Evolutionary conservation across 1,140 invertebrate genomes (phyloP), one percentile per base, ranked within the genome.

Genomic region (Drosophila novamexicana): DNA sequence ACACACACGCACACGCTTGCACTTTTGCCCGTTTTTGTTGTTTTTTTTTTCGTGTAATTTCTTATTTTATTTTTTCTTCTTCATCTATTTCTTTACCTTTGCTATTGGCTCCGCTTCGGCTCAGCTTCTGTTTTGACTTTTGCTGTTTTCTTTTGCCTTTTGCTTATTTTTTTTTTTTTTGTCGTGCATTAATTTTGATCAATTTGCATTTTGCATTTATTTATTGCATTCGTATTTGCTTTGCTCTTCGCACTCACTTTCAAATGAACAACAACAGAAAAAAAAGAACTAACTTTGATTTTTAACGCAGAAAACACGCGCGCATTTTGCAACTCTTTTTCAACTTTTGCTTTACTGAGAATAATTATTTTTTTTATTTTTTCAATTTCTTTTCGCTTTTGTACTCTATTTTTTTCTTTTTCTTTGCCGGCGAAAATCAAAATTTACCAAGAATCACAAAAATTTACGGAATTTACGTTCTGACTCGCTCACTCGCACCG

Each of bases 281-380:
- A 59, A 45, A 45, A 68, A 73, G 56, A 68, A 49, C 45, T 42
- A 61, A 39, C 39, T 37, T 18, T 53, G 6, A 22, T 34, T 49
- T 44, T 22, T 56, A 14, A 22, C 16, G 45, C 18, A 18, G 10
- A 37, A 67, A 73, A 73, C 63, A 53, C 70, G 70, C 70, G 70
- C 70, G 70, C 66, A 69, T 74, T 61, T 74, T 69, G 53, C 63
- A 62, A 57, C 56, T 44, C 50, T 67, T 65, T 59, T 44, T 4
- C 2, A 12, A 34, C 14, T 37, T 14, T 32, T 50, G 7, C n/a
- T 50, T 34, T n/a, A 32, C 1, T 29, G 32, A 0, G 1, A 29
- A 12, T 32, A 18, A 18, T 18, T 18, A 16, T 45, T 16, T n/a
- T 66, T n/a, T 2, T 18, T 44, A 34, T 6, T 5, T 34, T 65